These are phyloP conservation scores for Enteromius afrohamiltoni DNA, from an alignment of 2,797 vertebrate species.

Conservation along the genomic window DNA sequence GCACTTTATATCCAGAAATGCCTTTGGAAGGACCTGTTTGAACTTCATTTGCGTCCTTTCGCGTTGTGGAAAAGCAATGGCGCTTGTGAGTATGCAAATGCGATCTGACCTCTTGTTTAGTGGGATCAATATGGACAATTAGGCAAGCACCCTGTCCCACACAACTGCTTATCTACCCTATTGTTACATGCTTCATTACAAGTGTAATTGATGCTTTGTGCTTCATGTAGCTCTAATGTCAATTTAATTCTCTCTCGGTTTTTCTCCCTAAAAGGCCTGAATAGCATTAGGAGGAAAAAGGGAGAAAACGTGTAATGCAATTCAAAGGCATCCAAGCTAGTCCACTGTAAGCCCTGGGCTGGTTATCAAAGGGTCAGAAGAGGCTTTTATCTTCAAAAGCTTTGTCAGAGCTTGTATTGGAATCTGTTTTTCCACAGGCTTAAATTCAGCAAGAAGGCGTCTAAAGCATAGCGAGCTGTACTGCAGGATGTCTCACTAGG, in stretches of 20 bases:
- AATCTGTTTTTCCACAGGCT: constrained; percentile 62
- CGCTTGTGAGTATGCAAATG: constrained; percentile 16
- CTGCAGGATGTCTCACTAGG: constrained; percentile 66
- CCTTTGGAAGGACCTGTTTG: background rate
- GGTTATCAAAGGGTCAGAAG: constrained; percentile 67
- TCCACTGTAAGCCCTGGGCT: constrained; percentile 61
- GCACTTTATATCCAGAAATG: constrained; percentile 16
- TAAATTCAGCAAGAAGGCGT: constrained; percentile 52
- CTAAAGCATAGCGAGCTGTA: constrained; percentile 45
- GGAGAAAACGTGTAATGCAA: constrained; percentile 41
- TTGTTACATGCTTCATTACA: constrained; percentile 48
- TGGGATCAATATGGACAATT: constrained; percentile 43
- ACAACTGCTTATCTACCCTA: constrained; percentile 19
- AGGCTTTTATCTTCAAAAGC: constrained; percentile 66
- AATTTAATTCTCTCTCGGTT: constrained; percentile 23
- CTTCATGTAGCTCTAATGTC: constrained; percentile 35
- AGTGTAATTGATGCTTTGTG: constrained; percentile 32
- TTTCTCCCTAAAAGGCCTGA: constrained; percentile 13
- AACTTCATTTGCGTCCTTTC: constrained; percentile 33
- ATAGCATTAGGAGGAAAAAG: constrained; percentile 32
- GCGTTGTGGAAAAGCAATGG: constrained; percentile 1
- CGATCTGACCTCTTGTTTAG: constrained; percentile 11
- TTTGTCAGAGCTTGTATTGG: constrained; percentile 46
- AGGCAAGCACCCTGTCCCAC: constrained; percentile 33
- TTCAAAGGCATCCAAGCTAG: constrained; percentile 56